Conservation (phyloP, 92 coral and sea anemone genomes). For the Palythoa caribaeorum region DNA sequence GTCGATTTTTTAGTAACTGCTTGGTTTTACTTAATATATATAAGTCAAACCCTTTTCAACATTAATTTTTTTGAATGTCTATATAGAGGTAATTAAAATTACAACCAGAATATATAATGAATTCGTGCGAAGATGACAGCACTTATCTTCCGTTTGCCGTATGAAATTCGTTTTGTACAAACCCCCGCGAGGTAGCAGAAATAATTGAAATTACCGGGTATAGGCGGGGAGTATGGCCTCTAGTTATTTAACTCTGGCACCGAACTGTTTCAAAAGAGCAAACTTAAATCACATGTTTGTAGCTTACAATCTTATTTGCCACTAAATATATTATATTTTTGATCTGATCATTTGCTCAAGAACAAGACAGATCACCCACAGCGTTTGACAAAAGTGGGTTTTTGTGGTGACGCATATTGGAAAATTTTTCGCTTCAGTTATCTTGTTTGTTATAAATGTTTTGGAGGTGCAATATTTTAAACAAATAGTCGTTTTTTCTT, state of each 20-base stretch:
- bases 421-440: background rate
- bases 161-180: too few species aligned
- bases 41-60: too few species aligned
- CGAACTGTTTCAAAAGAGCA: conserved; percentile 11
- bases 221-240: background rate
- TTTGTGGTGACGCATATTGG: background rate
- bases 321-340: background rate
- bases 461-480: conserved; percentile 4
- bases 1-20: too few species aligned
- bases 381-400: conserved; percentile 4
- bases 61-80: too few species aligned
- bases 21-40: too few species aligned
- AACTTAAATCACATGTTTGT: conserved; percentile 1
- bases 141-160: too few species aligned
- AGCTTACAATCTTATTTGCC: conserved; percentile 20
- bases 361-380: background rate
- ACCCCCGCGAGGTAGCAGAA: background rate
- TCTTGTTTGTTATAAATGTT: conserved; percentile 4
- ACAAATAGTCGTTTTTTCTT: background rate
- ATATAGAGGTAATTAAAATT: too few species aligned
- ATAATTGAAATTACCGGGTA: background rate
- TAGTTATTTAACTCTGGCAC: conserved; percentile 17
- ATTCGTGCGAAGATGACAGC: too few species aligned
- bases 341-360: conserved; percentile 10
- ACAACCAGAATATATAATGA: too few species aligned